phyloP scores from a whole-genome alignment of 1,140 invertebrate genomes.

The Himalopsyche phryganea region DNA sequence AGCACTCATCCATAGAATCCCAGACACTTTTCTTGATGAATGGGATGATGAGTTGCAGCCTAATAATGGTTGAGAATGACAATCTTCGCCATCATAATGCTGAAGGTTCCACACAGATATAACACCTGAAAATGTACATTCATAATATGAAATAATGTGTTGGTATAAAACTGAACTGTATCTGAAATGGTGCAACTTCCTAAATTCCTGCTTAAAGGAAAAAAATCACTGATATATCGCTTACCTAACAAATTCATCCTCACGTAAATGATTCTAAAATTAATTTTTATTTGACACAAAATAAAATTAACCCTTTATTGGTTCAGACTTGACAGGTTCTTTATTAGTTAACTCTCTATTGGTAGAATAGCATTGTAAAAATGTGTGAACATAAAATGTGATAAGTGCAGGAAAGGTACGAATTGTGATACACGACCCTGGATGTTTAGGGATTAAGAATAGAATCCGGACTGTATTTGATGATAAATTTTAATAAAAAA shows the following conservation, averaged over 20 bases:
- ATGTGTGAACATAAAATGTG: no score
- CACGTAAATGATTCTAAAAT: not conserved
- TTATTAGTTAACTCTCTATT: no score
- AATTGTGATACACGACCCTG: no score
- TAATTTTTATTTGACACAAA: not conserved
- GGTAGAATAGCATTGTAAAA: no score
- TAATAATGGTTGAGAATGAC: not conserved
- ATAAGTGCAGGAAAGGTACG: no score
- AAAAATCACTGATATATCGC: not conserved
- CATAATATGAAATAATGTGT: no score
- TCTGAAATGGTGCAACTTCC: not conserved
- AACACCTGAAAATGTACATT: constrained; percentile 16
- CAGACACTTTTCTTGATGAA: not conserved
- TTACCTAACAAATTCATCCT: not conserved
- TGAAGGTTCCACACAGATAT: constrained; percentile 22
- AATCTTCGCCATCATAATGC: not conserved
- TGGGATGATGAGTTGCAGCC: not conserved
- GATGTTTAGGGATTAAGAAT: no score
- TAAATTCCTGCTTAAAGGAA: not conserved
- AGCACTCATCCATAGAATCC: constrained; percentile 16
- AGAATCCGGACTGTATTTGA: no score
- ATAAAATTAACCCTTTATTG: not conserved
- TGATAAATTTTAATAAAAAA: no score
- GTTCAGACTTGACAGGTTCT: no score
- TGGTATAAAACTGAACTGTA: no score